Conservation (phyloP, 2,888 invertebrate species). For the Eupithecia pulchellata region DNA sequence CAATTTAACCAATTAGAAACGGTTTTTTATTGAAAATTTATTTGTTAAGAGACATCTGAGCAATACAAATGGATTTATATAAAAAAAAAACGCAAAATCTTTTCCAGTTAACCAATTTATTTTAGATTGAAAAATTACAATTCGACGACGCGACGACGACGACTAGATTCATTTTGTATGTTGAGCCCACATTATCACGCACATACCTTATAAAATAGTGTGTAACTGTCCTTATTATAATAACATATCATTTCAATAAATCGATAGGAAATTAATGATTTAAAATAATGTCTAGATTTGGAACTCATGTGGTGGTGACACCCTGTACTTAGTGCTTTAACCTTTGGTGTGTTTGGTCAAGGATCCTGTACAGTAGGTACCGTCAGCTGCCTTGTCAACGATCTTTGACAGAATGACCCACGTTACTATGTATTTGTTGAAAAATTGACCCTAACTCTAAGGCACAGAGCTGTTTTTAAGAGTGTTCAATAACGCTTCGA, state of each 20-base stretch:
- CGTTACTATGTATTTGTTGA: too few species aligned
- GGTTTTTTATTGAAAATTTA: background rate
- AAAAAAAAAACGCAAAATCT: background rate
- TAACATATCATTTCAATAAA: conserved; percentile 18
- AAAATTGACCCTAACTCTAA: too few species aligned
- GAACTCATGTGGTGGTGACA: too few species aligned
- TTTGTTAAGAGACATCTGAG: background rate
- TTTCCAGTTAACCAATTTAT: conserved; percentile 44
- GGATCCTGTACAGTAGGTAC: too few species aligned
- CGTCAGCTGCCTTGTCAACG: too few species aligned
- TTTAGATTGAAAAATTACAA: conserved; percentile 57
- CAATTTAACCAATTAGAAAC: background rate
- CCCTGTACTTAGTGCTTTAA: too few species aligned
- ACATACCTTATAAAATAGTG: conserved; percentile 46
- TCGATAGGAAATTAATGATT: conserved; percentile 17
- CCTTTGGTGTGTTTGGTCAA: too few species aligned
- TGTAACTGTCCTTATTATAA: conserved; percentile 26
- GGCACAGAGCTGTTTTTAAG: too few species aligned
- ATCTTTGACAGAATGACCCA: too few species aligned
- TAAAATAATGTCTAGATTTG: conserved; percentile 16
- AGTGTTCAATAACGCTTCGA: too few species aligned
- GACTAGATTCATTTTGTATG: conserved; percentile 73
- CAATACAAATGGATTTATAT: background rate
- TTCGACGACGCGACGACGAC: conserved; percentile 51
- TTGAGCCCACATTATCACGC: conserved; percentile 61